Base-by-base conservation (phyloP, 2,888 invertebrate species). In the Lycophotia porphyrea region DNA sequence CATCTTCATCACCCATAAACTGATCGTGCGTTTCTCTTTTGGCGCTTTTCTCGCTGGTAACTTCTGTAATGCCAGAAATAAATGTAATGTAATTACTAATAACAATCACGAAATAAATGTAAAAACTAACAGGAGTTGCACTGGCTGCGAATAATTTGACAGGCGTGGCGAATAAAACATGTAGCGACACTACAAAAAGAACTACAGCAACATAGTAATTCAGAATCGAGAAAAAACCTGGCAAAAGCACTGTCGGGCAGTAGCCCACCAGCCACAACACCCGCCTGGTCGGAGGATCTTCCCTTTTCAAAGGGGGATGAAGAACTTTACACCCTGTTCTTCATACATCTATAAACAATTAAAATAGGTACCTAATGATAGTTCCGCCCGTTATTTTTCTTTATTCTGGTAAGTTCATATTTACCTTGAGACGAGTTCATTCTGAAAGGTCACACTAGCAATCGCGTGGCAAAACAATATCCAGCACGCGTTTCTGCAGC, bases 381-480 rank as follows among this genome's bases (percentile, higher is more conserved):
- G 31, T 31, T 31, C 3, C 8, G 9, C 4, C 31, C 15, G 21
- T 18, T n/a, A 3, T 5, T 63, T 36, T 34, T 44, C 55, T 47
- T 42, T 60, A 49, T 42, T 47, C 24, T 58, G 31, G 18, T 47
- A 11, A 31, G 52, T 52, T n/a, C 5, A 1, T 52, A 11, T 78
- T 78, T 42, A 24, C 27, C 11, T 65, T 24, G 36, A 39, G 39
- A 9, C 21, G n/a, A 68, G 15, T 68, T 58, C 34, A 47, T 47
- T 76, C 11, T 34, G 58, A 71, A 76, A 71, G 34, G n/a, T 34
- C 8, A 24, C 13, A 34, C 44, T 47, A 36, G 15, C 13, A 24
- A 47, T 61, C 44, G 60, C 15, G 27, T 36, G n/a, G 24, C 15
- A 65, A 49, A 44, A 58, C 7, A 31, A 61, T 39, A 49, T 78